Evolutionary conservation across 92 coral and sea anemone species (phyloP).

Genomic region (Siderastrea siderea): DNA sequence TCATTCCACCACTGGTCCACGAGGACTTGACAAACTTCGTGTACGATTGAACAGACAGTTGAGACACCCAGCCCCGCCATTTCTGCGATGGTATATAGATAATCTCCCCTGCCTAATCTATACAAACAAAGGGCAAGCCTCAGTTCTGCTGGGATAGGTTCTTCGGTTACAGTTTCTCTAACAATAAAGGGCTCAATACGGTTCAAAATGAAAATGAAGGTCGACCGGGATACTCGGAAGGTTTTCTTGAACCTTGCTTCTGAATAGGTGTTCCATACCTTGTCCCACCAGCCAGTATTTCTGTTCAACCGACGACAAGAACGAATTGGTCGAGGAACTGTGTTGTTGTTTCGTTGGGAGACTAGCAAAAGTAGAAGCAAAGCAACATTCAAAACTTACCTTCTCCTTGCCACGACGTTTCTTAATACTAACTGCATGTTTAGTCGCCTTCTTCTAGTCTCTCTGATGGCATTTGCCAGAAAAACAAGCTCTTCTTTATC

Average conservation of each 20-base stretch:
- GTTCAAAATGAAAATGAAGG: constrained; percentile 7
- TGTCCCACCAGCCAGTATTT: constrained; percentile 69
- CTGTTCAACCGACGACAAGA: constrained; percentile 62
- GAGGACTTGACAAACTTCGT: constrained; percentile 17
- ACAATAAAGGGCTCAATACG: constrained; percentile 24
- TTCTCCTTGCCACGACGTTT: constrained; percentile 10
- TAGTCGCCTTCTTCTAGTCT: constrained; percentile 32
- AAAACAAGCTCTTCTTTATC: constrained; percentile 19
- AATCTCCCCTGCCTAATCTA: constrained; percentile 34
- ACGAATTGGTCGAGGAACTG: constrained; percentile 17
- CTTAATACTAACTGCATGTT: constrained; percentile 19
- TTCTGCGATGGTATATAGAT: constrained; percentile 50
- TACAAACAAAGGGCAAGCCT: background rate
- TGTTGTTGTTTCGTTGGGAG: constrained; percentile 21
- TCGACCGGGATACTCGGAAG: no score
- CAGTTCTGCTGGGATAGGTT: background rate
- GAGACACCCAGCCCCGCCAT: constrained; percentile 39
- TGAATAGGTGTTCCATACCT: constrained; percentile 45
- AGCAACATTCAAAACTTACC: constrained; percentile 16
- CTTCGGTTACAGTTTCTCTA: constrained; percentile 25
- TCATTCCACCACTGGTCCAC: constrained; percentile 46
- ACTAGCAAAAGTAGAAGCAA: constrained; percentile 14
- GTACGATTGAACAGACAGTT: constrained; percentile 23
- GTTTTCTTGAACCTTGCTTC: no score
- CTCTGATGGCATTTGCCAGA: constrained; percentile 18